These are phyloP conservation scores for Apis laboriosa DNA, from an alignment of 1,140 invertebrate genomes.

Conservation along the genomic window DNA sequence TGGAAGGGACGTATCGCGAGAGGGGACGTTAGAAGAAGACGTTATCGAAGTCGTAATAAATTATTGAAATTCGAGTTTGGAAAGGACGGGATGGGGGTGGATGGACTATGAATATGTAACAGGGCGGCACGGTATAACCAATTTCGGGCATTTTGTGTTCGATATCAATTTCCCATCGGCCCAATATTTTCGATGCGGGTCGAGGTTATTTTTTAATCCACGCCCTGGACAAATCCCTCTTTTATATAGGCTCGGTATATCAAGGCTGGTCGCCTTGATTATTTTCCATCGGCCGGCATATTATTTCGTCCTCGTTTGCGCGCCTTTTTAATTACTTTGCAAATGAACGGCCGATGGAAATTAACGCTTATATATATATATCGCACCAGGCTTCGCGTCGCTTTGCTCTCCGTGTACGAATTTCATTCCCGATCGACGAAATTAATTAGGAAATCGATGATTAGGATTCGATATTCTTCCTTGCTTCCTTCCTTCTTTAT, in stretches of 20 bases:
- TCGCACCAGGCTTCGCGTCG: no score
- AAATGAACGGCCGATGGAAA: constrained; percentile 37
- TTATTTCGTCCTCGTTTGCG: constrained; percentile 23
- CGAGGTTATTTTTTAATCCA: constrained; percentile 52
- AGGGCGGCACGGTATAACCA: constrained; percentile 46
- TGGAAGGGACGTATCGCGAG: constrained; percentile 35
- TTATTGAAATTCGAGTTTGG: constrained; percentile 59
- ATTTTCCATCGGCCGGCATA: constrained; percentile 26
- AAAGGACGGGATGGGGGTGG: neutral
- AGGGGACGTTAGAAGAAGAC: neutral
- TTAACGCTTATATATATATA: constrained; percentile 1
- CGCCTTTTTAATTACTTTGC: constrained; percentile 46
- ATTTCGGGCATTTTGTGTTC: constrained; percentile 53
- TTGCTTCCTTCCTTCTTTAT: no score
- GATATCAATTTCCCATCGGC: constrained; percentile 57
- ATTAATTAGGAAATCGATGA: constrained; percentile 15
- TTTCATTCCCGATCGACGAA: neutral
- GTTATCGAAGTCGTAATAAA: constrained; percentile 56
- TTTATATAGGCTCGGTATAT: constrained; percentile 36
- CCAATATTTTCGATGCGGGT: constrained; percentile 58
- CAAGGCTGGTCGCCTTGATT: constrained; percentile 20
- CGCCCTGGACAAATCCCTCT: constrained; percentile 24
- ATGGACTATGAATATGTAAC: constrained; percentile 58
- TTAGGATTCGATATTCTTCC: neutral
- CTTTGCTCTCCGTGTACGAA: neutral